A percentile compares a stretch with the other conserved stretches of the same genome.
phyloP scores from a whole-genome alignment of 2,797 vertebrate species.

The Lepilemur ruficaudatus region DNA sequence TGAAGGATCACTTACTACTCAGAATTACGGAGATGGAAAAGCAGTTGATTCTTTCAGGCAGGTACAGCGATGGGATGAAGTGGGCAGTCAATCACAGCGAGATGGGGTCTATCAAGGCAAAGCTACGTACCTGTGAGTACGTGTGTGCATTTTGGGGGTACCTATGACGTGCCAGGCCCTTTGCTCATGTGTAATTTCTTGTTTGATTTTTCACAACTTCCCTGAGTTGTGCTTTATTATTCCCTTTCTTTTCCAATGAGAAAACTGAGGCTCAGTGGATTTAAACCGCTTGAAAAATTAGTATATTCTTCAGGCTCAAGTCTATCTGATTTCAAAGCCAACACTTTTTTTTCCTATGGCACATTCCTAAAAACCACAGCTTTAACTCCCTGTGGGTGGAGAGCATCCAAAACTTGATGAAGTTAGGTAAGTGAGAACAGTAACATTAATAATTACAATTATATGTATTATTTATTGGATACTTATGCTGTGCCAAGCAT shows the following conservation, averaged over 20 bases:
- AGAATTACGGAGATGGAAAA: not conserved
- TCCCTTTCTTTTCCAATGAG: not conserved
- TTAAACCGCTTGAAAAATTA: slow-evolving; percentile 6
- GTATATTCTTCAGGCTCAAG: not conserved
- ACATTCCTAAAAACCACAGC: not conserved
- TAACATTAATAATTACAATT: not conserved
- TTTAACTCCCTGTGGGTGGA: not conserved
- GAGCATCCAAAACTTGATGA: not conserved
- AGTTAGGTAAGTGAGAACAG: not conserved
- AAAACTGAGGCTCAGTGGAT: not conserved
- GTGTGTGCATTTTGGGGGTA: not conserved
- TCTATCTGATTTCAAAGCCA: not conserved
- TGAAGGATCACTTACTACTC: not conserved
- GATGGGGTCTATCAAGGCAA: not conserved
- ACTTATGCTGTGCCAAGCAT: not conserved
- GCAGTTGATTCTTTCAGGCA: not conserved
- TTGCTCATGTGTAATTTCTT: not conserved
- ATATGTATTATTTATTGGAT: not conserved
- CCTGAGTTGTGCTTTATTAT: not conserved
- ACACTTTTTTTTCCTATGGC: not conserved
- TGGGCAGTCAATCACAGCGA: not conserved
- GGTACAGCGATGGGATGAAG: not conserved
- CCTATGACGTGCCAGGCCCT: not conserved
- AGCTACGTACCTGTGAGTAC: not conserved
- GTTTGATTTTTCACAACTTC: not conserved